Evolutionary conservation across 2,888 invertebrate genomes (phyloP), one percentile per base, ranked within the genome.

Genomic region (Zhengitettix transpicula): DNA sequence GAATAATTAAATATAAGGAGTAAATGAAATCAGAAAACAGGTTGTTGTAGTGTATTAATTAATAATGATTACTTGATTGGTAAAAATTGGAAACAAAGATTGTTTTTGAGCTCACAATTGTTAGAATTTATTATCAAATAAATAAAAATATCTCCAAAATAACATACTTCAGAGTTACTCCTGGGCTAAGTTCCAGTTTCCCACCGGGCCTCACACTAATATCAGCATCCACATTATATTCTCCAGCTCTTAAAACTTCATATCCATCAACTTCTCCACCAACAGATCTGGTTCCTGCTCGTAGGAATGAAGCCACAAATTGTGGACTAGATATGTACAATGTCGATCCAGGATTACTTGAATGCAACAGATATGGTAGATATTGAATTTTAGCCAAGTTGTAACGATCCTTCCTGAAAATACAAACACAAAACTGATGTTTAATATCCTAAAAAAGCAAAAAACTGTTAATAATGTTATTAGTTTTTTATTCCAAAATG

Each of bases 151-250:
- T 2, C 7, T 15, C 40, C 17, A 47, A 57, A 28, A 28, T 28
- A 7, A 28, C 61, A 65, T 61, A 68, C 69, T 78, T 73, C 15
- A 99, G 75, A 0, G 84, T 89, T 0, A 95, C 92, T 0, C 96
- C 96, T 0, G 92, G 86, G 62, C 89, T 85, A 3, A 99, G 77
- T 14, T 87, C 86, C 52, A 99, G 76, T 71, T 87, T 87, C 9
- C 95, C 95, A n/a, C 92, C 93, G 0, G 96, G 94, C 41, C 93
- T 69, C 44, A 98, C 85, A 70, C 91, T 96, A 55, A 99, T 95
- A 71, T 99, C 99, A 68, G 91, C 83, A 61, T 88, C 87, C 0
- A 99, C 98, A 10, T 84, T 80, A 70, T 98, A 99, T 66, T 89
- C 89, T 14, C 93, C 94, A 59, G 85, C 76, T n/a, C 80, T 78